Evolutionary conservation across 2,888 invertebrate species (phyloP).

Genomic region (Cylindroiulus punctatus): DNA sequence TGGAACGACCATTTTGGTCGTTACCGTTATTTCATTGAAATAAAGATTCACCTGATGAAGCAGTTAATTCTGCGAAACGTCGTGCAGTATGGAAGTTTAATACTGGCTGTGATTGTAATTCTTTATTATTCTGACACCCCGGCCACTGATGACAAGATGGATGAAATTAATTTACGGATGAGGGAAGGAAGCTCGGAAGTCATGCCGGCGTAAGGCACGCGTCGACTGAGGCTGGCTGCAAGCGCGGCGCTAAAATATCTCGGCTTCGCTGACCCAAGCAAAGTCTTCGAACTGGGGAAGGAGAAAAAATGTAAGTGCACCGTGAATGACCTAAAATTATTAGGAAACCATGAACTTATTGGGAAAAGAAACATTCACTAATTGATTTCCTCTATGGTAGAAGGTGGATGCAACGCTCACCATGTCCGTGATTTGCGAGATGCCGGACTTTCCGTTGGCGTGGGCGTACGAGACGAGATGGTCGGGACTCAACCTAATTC

Average conservation of each 20-base stretch:
- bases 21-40: no score
- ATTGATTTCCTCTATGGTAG: no score
- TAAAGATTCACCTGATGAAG: no score
- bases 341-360: no score
- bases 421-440: conserved; percentile 31
- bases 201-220: background rate
- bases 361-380: no score
- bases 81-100: no score
- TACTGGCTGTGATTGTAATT: no score
- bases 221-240: background rate
- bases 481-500: background rate
- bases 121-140: no score
- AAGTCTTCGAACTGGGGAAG: conserved; percentile 50
- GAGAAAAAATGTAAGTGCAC: background rate
- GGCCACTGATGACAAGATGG: no score
- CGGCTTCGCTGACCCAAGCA: conserved; percentile 49
- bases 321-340: background rate
- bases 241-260: background rate
- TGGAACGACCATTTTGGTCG: no score
- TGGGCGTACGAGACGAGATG: conserved; percentile 9
- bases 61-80: no score
- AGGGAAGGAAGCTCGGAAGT: background rate
- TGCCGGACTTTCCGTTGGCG: background rate
- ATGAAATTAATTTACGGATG: no score
- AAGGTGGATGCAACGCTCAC: background rate